Evolutionary conservation across 2,888 invertebrate species (phyloP).

Genomic region (Chrysodeixis includens): DNA sequence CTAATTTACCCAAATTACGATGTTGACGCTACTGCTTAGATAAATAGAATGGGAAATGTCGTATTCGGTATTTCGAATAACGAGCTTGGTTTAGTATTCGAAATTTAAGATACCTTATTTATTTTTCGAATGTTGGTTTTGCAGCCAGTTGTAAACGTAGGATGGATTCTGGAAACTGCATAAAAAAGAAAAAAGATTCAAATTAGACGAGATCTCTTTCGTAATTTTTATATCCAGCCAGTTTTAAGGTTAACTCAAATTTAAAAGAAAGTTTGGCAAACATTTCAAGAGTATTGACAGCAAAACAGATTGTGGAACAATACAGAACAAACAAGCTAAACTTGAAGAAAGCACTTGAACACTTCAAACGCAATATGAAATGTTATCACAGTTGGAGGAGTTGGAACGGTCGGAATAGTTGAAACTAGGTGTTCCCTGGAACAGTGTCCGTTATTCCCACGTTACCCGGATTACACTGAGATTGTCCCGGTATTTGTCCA

Average conservation of each 20-base stretch:
- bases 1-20: constrained; percentile 24
- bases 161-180: no score
- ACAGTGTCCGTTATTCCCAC: constrained; percentile 32
- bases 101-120: not conserved
- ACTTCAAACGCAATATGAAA: constrained; percentile 39
- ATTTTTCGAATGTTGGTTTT: not conserved
- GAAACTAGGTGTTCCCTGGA: constrained; percentile 34
- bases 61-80: not conserved
- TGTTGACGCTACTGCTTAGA: constrained; percentile 5
- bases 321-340: constrained; percentile 13
- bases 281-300: not conserved
- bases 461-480: constrained; percentile 38
- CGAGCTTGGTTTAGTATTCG: not conserved
- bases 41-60: constrained; percentile 4
- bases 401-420: constrained; percentile 24
- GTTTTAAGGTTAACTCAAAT: not conserved
- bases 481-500: constrained; percentile 32
- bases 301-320: not conserved
- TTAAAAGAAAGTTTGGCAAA: not conserved
- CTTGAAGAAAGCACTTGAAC: constrained; percentile 25
- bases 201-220: no score
- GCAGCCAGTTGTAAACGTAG: no score
- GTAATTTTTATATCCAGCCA: no score
- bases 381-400: constrained; percentile 23
- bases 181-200: no score